These are phyloP conservation scores for Nannobrachium achirus DNA, from an alignment of 2,113 vertebrate genomes.

Conservation along the genomic window DNA sequence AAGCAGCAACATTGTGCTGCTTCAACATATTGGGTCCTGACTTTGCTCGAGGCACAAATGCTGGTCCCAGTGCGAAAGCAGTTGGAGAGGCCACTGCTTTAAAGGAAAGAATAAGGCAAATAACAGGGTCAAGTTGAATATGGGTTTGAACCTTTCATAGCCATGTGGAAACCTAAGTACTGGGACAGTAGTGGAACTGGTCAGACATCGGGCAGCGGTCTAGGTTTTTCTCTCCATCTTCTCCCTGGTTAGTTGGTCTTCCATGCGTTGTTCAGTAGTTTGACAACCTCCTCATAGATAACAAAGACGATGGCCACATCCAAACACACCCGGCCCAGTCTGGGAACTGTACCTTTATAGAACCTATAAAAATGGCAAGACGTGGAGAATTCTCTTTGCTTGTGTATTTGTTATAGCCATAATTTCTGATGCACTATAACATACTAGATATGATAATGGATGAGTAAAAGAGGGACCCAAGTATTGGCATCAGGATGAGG, in stretches of 20 bases:
- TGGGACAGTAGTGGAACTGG: constrained; percentile 39
- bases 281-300: constrained; percentile 81
- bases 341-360: constrained; percentile 81
- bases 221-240: constrained; percentile 6
- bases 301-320: constrained; percentile 81
- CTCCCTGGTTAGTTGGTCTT: constrained; percentile 60
- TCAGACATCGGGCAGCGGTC: constrained; percentile 52
- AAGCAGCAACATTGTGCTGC: too few relatives aligned
- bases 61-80: too few relatives aligned
- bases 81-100: neutral
- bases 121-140: constrained; percentile 5
- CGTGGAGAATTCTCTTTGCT: neutral
- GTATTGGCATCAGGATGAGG: neutral
- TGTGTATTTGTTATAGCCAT: neutral
- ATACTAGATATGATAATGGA: neutral
- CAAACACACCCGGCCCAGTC: constrained; percentile 74
- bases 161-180: constrained; percentile 12
- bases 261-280: constrained; percentile 78
- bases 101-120: neutral
- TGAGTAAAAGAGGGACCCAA: too few relatives aligned
- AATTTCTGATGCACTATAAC: neutral
- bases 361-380: constrained; percentile 62
- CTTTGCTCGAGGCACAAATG: too few relatives aligned
- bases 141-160: constrained; percentile 9
- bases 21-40: too few relatives aligned